Evolutionary conservation across 2,113 vertebrate species (phyloP).

Genomic region (Tylochromis polylepis): DNA sequence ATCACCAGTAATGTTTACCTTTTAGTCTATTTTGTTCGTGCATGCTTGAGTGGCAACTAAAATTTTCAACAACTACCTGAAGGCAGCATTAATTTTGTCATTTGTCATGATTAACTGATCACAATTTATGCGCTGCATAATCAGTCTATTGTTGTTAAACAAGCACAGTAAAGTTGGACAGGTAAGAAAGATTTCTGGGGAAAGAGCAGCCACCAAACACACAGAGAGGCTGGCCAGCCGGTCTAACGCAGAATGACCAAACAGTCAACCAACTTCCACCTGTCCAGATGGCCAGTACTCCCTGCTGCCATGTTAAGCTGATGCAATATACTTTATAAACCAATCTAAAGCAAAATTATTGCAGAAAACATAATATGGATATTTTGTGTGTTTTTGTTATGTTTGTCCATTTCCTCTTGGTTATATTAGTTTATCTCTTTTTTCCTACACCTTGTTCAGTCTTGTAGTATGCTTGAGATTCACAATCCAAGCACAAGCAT

Average conservation of each 20-base stretch:
- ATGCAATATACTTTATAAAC: background rate
- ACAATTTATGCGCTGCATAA: background rate
- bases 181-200: background rate
- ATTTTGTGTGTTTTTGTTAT: background rate
- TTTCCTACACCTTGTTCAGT: background rate
- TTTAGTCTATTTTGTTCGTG: background rate
- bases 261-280: background rate
- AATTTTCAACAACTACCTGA: background rate
- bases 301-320: background rate
- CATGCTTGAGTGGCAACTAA: background rate
- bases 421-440: background rate
- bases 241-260: background rate
- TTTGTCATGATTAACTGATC: background rate
- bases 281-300: background rate
- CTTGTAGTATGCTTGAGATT: background rate
- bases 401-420: background rate
- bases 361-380: background rate
- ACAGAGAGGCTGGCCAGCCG: background rate
- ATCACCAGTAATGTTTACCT: background rate
- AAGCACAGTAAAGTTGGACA: background rate
- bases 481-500: background rate
- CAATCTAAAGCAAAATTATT: too few relatives aligned
- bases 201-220: background rate
- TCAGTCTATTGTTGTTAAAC: background rate
- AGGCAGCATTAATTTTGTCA: background rate